A percentile compares a stretch with the other conserved stretches of the same genome.
These are phyloP conservation scores for Poeciliopsis gracilis DNA, from an alignment of 2,797 vertebrate genomes.

Conservation along the genomic window DNA sequence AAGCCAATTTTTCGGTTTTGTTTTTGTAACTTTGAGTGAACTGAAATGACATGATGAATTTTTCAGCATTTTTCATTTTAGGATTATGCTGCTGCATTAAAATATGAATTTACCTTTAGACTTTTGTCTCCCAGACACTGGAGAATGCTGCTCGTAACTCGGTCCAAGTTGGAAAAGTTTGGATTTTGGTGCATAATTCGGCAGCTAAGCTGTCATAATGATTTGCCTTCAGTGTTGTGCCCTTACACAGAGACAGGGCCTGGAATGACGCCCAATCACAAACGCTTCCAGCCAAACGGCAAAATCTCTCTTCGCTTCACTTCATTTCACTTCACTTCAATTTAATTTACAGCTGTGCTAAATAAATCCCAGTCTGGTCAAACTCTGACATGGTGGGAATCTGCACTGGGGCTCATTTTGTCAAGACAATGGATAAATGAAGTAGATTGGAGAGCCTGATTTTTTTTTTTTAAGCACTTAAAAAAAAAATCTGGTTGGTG, in stretches of 20 bases:
- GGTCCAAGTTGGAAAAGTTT: background rate
- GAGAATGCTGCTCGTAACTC: background rate
- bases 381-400: constrained; percentile 10
- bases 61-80: background rate
- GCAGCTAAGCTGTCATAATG: background rate
- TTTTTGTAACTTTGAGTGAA: background rate
- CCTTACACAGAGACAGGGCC: constrained; percentile 2
- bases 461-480: background rate
- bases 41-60: too few relatives aligned
- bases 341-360: constrained; percentile 11
- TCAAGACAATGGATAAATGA: background rate
- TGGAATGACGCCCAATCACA: constrained; percentile 27
- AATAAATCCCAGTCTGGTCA: constrained; percentile 8
- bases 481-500: background rate
- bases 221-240: constrained; percentile 15
- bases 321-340: background rate
- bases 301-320: constrained; percentile 8
- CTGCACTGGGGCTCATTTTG: background rate
- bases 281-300: constrained; percentile 25
- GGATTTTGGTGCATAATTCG: constrained; percentile 3
- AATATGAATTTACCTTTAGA: background rate
- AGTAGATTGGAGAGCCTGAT: background rate
- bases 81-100: background rate
- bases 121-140: background rate
- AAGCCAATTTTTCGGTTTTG: background rate